Conservation (phyloP, 2,113 vertebrate genomes). For the Ornithorhynchus anatinus region DNA sequence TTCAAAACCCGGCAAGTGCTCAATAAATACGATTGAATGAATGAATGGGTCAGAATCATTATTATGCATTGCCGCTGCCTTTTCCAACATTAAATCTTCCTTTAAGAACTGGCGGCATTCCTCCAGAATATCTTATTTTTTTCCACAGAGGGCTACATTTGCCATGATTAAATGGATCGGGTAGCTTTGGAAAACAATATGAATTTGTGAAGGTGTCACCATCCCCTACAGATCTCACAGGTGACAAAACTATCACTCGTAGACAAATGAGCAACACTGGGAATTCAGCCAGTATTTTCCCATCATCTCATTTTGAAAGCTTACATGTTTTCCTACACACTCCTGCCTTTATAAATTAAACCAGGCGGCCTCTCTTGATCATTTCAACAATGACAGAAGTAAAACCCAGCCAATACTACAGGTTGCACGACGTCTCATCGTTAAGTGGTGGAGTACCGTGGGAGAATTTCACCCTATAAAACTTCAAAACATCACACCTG, state of each 20-base stretch:
- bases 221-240: no score
- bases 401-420: neutral
- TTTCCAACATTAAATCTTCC: no score
- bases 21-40: no score
- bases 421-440: neutral
- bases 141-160: constrained; percentile 63
- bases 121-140: constrained; percentile 54
- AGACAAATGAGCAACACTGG: no score
- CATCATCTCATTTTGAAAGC: neutral
- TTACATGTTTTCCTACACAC: constrained; percentile 1
- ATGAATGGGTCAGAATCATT: no score
- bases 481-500: neutral
- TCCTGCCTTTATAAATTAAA: neutral
- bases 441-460: neutral
- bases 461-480: neutral
- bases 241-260: no score
- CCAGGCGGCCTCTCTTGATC: neutral
- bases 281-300: constrained; percentile 8
- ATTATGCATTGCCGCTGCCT: no score
- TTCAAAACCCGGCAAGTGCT: no score
- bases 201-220: no score
- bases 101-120: no score
- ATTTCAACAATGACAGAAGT: neutral
- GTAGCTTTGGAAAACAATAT: constrained; percentile 63
- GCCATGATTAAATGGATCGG: constrained; percentile 63